Percentiles rank a stretch among this genome's conserved stretches.
Evolutionary conservation across 2,113 vertebrate species (phyloP).

Genomic region (Corydoras maculifer): DNA sequence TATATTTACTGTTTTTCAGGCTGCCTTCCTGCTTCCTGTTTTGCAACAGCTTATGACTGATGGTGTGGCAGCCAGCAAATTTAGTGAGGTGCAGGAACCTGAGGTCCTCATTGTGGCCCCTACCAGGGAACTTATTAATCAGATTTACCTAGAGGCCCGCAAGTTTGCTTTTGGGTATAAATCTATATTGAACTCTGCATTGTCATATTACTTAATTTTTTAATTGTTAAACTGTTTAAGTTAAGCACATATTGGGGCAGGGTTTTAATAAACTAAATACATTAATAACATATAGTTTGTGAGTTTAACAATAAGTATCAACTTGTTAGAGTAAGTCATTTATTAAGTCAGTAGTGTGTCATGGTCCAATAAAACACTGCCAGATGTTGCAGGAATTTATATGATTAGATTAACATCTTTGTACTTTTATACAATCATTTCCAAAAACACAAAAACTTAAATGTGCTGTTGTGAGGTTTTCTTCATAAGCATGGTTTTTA

Average conservation of each 20-base stretch:
- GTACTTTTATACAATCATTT: no score
- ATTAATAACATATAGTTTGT: no score
- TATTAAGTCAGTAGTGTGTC: neutral
- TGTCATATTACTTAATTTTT: neutral
- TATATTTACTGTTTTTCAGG: constrained; percentile 56
- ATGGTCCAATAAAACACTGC: neutral
- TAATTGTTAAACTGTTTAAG: neutral
- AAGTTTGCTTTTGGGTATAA: constrained; percentile 85
- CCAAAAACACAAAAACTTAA: no score
- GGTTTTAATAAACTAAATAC: no score
- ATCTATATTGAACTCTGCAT: neutral
- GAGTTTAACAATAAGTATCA: no score
- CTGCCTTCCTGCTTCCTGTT: constrained; percentile 88
- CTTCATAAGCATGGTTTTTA: no score
- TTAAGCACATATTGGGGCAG: neutral
- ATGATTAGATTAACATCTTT: no score
- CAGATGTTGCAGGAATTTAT: neutral
- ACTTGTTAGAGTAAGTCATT: no score
- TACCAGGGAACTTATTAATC: constrained; percentile 88
- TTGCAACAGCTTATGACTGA: constrained; percentile 80
- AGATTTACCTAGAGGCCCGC: constrained; percentile 88
- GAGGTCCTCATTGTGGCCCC: constrained; percentile 86
- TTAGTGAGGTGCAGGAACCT: constrained; percentile 80
- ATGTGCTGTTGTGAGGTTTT: no score
- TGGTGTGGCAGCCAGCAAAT: constrained; percentile 73